Evolutionary conservation across 2,113 vertebrate genomes (phyloP), one percentile per base, ranked within the genome.

Genomic region (Gymnorhina tibicen): DNA sequence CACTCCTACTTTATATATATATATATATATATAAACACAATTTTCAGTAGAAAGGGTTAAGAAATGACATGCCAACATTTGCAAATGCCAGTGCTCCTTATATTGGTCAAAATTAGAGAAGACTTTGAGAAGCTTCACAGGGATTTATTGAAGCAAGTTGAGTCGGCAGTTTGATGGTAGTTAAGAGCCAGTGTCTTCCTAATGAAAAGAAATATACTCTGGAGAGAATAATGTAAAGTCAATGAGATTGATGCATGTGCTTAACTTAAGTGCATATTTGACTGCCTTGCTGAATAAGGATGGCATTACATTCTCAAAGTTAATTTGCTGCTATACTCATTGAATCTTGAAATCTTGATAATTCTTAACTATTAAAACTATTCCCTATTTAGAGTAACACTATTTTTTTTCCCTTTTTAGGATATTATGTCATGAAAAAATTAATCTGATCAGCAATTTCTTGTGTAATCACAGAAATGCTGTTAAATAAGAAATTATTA

Each of bases 151-250:
- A 91, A 92, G 60, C 68, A 92, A 95, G 85, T 95, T 93, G 88
- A 91, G 80, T 93, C 3, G 28, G 72, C 73, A 92, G 49, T 93
- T 95, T 93, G 88, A 87, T 82, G 73, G 68, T 70, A 93, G 90
- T 95, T 93, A 94, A 91, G 95, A 94, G 89, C 84, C 56, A 79
- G 73, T 85, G 73, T 87, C 86, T 95, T 94, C 56, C 58, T 95
- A 94, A 96, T 93, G 83, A 97, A 96, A 96, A 86, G 95, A 95
- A 97, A 94, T 95, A 93, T 92, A 91, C 95, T 91, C 93, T 84
- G 60, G 91, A 95, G 94, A 96, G 62, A 89, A 79, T 64, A 92
- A 87, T 56, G 69, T 87, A 66, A 96, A 97, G 89, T 95, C 94
- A 95, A 91, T 91, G 93, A 92, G 77, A 96, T 79, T 91, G 91